phyloP scores from a whole-genome alignment of 2,888 invertebrate species.

The Lordiphosa fenestrarum region DNA sequence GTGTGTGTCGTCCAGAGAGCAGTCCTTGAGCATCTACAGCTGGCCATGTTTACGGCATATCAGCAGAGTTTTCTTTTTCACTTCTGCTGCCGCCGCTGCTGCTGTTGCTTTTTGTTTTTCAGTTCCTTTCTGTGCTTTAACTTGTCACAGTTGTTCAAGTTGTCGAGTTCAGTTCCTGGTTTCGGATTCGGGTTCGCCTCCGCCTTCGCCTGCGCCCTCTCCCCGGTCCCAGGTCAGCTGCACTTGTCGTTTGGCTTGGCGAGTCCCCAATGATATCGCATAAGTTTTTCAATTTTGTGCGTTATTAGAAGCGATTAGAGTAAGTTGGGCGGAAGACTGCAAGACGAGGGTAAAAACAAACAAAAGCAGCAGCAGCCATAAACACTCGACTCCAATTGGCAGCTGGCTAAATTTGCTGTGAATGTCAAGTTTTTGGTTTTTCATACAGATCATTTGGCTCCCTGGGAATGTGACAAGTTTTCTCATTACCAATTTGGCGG shows the following conservation, averaged over 20 bases:
- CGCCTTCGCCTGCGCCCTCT: slow-evolving; percentile 3
- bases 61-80: slow-evolving; percentile 53
- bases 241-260: slow-evolving; percentile 61
- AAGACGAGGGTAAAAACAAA: slow-evolving; percentile 14
- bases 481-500: too few species aligned
- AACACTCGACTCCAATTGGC: slow-evolving; percentile 57
- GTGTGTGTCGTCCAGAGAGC: slow-evolving; percentile 19
- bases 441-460: too few species aligned
- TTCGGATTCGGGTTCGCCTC: slow-evolving; percentile 14
- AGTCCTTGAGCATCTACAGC: slow-evolving; percentile 33
- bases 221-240: slow-evolving; percentile 46
- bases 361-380: slow-evolving; percentile 35
- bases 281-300: slow-evolving; percentile 79
- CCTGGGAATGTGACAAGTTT: too few species aligned
- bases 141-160: slow-evolving; percentile 72
- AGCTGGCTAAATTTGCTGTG: slow-evolving; percentile 53
- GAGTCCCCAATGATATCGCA: slow-evolving; percentile 76
- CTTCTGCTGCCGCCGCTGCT: not conserved
- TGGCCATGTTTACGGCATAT: slow-evolving; percentile 71
- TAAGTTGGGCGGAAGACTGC: slow-evolving; percentile 6
- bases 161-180: slow-evolving; percentile 60
- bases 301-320: slow-evolving; percentile 80
- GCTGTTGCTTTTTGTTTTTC: slow-evolving; percentile 15
- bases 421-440: slow-evolving; percentile 21
- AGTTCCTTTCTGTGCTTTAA: slow-evolving; percentile 58